Evolutionary conservation across 2,888 invertebrate genomes (phyloP), one percentile per base, ranked within the genome.

Genomic region (Thyatira batis): DNA sequence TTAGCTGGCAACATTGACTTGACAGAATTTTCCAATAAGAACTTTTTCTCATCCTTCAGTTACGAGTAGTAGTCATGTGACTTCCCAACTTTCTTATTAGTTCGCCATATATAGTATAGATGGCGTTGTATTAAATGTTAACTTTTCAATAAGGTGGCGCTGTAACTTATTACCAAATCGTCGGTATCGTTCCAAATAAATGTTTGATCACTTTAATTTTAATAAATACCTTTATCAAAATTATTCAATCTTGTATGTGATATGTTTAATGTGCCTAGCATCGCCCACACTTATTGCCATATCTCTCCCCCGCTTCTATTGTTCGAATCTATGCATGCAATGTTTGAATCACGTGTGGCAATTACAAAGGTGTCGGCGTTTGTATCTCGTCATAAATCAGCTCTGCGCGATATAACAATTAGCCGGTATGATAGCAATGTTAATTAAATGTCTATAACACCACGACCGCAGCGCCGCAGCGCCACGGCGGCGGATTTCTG

Each of bases 381-480:
- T 82, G 77, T 85, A 85, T 88, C 85, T 84, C 71, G 82, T 77
- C 69, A 90, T 92, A 92, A 92, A 92, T 92, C 92, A 92, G 84
- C 82, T 80, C 84, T 84, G 85, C 87, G 82, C 91, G 90, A 92
- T 92, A 89, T 90, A 92, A 92, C 92, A 92, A 92, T 92, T 92
- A 92, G 92, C 84, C 78, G 90, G 89, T 85, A 92, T 89, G 89
- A 87, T 88, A 88, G 88, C 87, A 89, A 91, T 92, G 91, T 92
- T 92, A 92, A 92, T 92, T 92, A 92, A 92, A 92, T 83, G 85
- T 75, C 82, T 80, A 85, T 88, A 84, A 82, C 83, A 72, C 75
- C 71, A 65, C 74, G 73, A 77, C 70, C 65, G 70, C 73, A 80
- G 80, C 81, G 82, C 81, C 66, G 69, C 73, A 80, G 80, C 80